These are phyloP conservation scores for Ophion obscuratus DNA, from an alignment of 2,888 invertebrate genomes.

Conservation along the genomic window DNA sequence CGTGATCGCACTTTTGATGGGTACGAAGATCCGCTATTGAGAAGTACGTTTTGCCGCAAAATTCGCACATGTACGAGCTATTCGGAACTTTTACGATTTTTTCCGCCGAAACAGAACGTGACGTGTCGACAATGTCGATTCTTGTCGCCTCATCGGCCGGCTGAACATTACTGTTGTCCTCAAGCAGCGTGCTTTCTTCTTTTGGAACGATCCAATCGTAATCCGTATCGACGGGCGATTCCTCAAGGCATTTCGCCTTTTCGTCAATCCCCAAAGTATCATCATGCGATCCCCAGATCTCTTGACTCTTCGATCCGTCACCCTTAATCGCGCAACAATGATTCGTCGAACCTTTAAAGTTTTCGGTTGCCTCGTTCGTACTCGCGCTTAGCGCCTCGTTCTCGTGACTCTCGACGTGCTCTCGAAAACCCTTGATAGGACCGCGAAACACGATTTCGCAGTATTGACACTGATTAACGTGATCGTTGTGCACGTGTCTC, in stretches of 20 bases:
- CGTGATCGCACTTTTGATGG: conserved; percentile 85
- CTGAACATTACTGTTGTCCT: background rate
- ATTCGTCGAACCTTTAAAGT: conserved; percentile 42
- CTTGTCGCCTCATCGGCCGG: background rate
- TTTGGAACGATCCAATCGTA: conserved; percentile 70
- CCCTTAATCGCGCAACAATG: background rate
- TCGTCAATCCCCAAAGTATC: conserved; percentile 47
- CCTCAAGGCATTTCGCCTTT: conserved; percentile 74
- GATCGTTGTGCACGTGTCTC: conserved; percentile 65
- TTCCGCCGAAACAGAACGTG: background rate
- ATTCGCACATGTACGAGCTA: conserved; percentile 48
- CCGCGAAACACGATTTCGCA: conserved; percentile 68
- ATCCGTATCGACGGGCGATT: conserved; percentile 74
- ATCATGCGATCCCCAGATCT: background rate
- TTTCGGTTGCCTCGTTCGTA: conserved; percentile 58
- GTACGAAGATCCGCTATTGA: conserved; percentile 84
- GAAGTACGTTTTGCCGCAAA: conserved; percentile 85
- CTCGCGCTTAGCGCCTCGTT: background rate
- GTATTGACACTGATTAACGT: conserved; percentile 68
- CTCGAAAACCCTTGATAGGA: conserved; percentile 58
- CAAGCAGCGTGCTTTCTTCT: conserved; percentile 49
- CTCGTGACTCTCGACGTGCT: conserved; percentile 65
- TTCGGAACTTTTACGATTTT: background rate
- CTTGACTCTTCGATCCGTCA: background rate
- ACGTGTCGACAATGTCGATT: background rate